A percentile compares a stretch with the other conserved stretches of the same genome.
Evolutionary conservation across 2,888 invertebrate species (phyloP).

Genomic region (Hesperia comma): DNA sequence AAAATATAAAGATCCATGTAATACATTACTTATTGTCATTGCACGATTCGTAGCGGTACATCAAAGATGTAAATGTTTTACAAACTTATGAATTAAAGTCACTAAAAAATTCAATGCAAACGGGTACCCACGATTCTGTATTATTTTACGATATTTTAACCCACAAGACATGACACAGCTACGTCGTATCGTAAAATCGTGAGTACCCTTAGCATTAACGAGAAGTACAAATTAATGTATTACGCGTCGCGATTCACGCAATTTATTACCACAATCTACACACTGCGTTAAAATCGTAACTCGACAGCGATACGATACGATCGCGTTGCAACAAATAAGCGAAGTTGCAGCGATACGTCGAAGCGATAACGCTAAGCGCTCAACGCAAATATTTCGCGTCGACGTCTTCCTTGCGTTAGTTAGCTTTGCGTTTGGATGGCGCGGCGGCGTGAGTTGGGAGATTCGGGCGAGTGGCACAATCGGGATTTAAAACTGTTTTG

Average conservation of each 20-base stretch:
- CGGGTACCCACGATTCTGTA: no score
- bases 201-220: no score
- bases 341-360: constrained; percentile 49
- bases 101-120: no score
- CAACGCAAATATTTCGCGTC: constrained; percentile 69
- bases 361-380: constrained; percentile 65
- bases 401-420: constrained; percentile 73
- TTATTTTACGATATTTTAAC: no score
- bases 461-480: not conserved
- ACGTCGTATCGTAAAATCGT: no score
- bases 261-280: constrained; percentile 19
- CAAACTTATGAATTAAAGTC: no score
- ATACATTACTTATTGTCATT: no score
- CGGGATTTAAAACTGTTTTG: no score
- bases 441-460: constrained; percentile 26
- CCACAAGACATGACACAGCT: no score
- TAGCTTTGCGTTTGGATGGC: constrained; percentile 48
- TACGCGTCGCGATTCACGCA: constrained; percentile 3
- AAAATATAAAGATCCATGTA: no score
- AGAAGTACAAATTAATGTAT: constrained; percentile 6
- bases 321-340: constrained; percentile 48
- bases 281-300: constrained; percentile 33
- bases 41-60: no score
- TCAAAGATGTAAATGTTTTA: no score
- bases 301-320: constrained; percentile 31